Evolutionary conservation across 2,888 invertebrate species (phyloP).

Genomic region (Drosophila neonasuta): DNA sequence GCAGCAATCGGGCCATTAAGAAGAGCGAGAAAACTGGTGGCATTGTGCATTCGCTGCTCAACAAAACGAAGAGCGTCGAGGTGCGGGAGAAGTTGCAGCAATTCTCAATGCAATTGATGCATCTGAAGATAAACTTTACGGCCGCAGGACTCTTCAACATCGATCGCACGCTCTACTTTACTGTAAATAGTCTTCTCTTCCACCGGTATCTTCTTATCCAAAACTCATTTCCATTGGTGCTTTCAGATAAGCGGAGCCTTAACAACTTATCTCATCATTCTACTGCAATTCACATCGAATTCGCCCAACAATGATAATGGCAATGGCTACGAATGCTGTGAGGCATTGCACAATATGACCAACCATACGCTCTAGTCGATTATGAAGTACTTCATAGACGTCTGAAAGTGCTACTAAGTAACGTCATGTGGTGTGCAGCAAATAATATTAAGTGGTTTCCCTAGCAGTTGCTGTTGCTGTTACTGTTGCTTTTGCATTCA

Average conservation of each 20-base stretch:
- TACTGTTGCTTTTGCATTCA: constrained; percentile 49
- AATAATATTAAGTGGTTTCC: constrained; percentile 42
- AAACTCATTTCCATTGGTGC: background rate
- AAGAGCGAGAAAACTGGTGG: constrained; percentile 81
- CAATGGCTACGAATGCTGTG: constrained; percentile 45
- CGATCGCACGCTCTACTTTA: constrained; percentile 82
- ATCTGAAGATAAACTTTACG: constrained; percentile 81
- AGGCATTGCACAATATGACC: constrained; percentile 50
- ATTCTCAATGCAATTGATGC: constrained; percentile 81
- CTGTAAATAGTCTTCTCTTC: constrained; percentile 67
- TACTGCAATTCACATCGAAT: constrained; percentile 81
- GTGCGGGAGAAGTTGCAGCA: constrained; percentile 80
- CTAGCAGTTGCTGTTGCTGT: constrained; percentile 42
- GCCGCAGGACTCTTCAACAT: constrained; percentile 82
- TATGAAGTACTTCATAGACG: background rate
- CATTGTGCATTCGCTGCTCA: constrained; percentile 80
- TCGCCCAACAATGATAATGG: constrained; percentile 47
- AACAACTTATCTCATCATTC: constrained; percentile 82
- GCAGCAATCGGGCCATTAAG: constrained; percentile 81
- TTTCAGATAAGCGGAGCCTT: constrained; percentile 81
- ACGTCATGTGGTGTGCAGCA: constrained; percentile 49
- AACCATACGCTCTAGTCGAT: constrained; percentile 52
- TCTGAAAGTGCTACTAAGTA: constrained; percentile 26
- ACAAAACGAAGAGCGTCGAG: constrained; percentile 76
- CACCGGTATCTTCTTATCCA: background rate